A percentile compares a stretch with the other conserved stretches of the same genome.
These are phyloP conservation scores for Eucera pruinosa DNA, from an alignment of 2,888 invertebrate species.

Conservation along the genomic window DNA sequence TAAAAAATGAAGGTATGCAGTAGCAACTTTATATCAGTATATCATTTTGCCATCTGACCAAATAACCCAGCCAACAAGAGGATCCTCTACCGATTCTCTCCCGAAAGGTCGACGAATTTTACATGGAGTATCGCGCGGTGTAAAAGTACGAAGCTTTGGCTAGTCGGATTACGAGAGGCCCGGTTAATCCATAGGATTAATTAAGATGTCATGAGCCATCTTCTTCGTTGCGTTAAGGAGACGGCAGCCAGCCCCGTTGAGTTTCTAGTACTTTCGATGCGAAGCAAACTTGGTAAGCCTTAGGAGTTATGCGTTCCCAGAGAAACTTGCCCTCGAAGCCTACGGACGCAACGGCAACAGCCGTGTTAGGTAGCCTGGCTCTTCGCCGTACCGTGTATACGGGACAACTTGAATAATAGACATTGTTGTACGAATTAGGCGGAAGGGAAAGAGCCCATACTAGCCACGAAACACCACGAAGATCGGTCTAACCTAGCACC, in stretches of 20 bases:
- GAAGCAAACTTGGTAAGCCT: conserved; percentile 73
- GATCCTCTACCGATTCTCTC: no score
- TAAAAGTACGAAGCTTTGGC: no score
- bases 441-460: conserved; percentile 46
- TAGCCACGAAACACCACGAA: conserved; percentile 59
- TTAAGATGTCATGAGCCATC: conserved; percentile 56
- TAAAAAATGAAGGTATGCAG: no score
- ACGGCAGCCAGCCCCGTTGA: conserved; percentile 40
- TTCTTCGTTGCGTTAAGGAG: conserved; percentile 54
- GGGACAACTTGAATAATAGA: conserved; percentile 72
- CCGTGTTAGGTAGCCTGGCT: conserved; percentile 52
- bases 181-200: conserved; percentile 61
- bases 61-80: no score
- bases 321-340: conserved; percentile 64
- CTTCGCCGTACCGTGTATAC: conserved; percentile 32
- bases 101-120: no score
- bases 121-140: no score
- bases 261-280: conserved; percentile 71
- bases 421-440: conserved; percentile 72
- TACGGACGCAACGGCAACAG: conserved; percentile 59
- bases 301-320: conserved; percentile 70
- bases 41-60: no score
- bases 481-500: conserved; percentile 48
- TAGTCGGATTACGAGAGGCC: background rate
- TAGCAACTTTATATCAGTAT: no score